phyloP scores from a whole-genome alignment of 1,140 invertebrate genomes.

The Eulimnadia texana region DNA sequence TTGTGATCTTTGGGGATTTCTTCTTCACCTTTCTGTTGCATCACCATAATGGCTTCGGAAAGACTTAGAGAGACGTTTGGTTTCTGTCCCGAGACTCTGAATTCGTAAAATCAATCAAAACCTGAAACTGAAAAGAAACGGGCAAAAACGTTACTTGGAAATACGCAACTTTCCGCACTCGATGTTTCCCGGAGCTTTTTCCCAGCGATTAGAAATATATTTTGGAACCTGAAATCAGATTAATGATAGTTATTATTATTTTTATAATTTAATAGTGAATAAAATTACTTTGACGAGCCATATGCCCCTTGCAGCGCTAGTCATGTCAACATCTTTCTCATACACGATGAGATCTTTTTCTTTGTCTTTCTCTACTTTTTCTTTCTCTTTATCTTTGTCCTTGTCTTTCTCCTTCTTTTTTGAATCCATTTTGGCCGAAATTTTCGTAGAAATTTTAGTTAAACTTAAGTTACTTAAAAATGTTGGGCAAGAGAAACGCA shows the following conservation, averaged over 20 bases:
- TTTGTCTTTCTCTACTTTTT: conserved; percentile 5
- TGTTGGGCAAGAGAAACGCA: too few relatives aligned
- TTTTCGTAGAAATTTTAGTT: too few relatives aligned
- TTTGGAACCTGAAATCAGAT: conserved; percentile 54
- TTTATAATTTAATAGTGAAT: conserved; percentile 2
- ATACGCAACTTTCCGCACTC: conserved; percentile 69
- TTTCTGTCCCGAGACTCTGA: conserved; percentile 37
- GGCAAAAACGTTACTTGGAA: conserved; percentile 37
- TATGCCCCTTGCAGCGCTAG: conserved; percentile 72
- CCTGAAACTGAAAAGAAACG: background rate
- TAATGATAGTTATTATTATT: conserved; percentile 14
- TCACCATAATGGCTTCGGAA: conserved; percentile 50
- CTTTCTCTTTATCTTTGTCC: conserved; percentile 1
- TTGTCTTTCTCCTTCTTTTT: conserved; percentile 9
- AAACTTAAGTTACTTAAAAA: too few relatives aligned
- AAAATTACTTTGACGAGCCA: conserved; percentile 80
- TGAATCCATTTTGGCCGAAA: conserved; percentile 4
- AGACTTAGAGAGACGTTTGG: conserved; percentile 53
- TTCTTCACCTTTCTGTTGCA: conserved; percentile 51
- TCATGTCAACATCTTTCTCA: conserved; percentile 47
- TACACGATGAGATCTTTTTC: conserved; percentile 12
- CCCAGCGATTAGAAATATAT: conserved; percentile 83
- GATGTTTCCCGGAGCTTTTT: conserved; percentile 56
- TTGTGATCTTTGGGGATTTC: conserved; percentile 76
- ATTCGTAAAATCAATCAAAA: conserved; percentile 7